Conservation (phyloP, 2,888 invertebrate genomes). For the Drosophila birchii region DNA sequence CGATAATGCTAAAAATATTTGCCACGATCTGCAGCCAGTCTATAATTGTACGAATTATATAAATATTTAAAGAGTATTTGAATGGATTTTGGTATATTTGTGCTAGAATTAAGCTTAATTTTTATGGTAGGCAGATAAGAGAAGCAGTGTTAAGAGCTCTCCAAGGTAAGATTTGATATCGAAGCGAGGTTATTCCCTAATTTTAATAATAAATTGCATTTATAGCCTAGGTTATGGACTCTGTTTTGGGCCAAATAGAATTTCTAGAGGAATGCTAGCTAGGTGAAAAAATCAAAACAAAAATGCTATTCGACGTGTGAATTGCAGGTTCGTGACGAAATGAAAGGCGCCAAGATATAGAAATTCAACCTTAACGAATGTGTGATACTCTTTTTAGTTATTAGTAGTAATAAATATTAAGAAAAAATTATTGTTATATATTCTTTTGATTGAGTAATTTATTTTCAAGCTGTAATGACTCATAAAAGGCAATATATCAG, state of each 20-base stretch:
- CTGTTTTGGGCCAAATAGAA: background rate
- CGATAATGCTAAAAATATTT: conserved; percentile 64
- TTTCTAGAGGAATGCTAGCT: background rate
- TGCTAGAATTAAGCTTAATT: conserved; percentile 60
- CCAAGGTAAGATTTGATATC: background rate
- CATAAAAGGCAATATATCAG: background rate
- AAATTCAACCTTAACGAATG: background rate
- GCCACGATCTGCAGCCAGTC: conserved; percentile 47
- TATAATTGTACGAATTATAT: conserved; percentile 67
- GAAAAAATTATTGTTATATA: background rate
- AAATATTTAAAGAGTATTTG: conserved; percentile 63
- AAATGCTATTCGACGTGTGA: conserved; percentile 41
- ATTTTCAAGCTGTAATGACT: background rate
- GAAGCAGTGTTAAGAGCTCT: background rate
- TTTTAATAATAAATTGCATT: background rate
- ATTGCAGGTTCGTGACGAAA: conserved; percentile 60
- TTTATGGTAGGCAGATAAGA: conserved; percentile 57
- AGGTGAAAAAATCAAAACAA: conserved; percentile 29
- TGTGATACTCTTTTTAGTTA: background rate
- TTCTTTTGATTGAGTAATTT: background rate
- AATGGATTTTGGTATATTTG: conserved; percentile 24
- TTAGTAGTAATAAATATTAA: background rate
- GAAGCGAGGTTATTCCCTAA: conserved; percentile 4
- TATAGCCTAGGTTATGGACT: conserved; percentile 13
- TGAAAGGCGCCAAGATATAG: conserved; percentile 23